phyloP scores from a whole-genome alignment of 2,113 vertebrate genomes.

The Erythrolamprus reginae region DNA sequence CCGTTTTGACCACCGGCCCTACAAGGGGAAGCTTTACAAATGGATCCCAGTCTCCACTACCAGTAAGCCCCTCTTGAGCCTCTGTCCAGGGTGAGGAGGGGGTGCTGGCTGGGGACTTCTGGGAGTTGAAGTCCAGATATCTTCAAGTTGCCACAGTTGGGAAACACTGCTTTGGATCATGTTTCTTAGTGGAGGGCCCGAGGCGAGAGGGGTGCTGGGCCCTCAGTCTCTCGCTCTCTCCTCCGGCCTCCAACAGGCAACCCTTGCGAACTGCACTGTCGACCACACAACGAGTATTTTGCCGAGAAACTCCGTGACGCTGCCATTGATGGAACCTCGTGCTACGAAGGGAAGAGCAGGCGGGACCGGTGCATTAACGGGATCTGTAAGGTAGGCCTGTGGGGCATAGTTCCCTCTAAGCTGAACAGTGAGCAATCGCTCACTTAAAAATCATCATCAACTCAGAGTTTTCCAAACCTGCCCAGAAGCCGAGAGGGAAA shows the following conservation, averaged over 20 bases:
- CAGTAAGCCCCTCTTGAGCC: conserved; percentile 64
- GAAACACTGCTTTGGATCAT: no score
- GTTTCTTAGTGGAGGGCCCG: no score
- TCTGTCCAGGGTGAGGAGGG: no score
- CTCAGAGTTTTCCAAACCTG: no score
- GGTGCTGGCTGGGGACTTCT: no score
- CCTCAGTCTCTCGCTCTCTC: not conserved
- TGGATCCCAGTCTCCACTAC: conserved; percentile 83
- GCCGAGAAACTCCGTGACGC: conserved; percentile 86
- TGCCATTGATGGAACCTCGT: conserved; percentile 84
- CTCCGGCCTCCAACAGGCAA: conserved; percentile 66
- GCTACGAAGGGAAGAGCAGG: conserved; percentile 75
- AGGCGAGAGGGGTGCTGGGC: not conserved
- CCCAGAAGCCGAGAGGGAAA: no score
- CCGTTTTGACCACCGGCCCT: conserved; percentile 79
- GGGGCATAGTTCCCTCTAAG: no score
- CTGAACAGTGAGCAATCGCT: no score
- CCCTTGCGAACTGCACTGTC: conserved; percentile 93
- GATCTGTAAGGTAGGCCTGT: conserved; percentile 86
- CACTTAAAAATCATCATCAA: no score
- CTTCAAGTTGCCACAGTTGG: no score
- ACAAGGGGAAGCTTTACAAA: conserved; percentile 83
- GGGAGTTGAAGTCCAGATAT: no score
- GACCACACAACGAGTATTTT: conserved; percentile 76
- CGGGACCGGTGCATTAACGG: conserved; percentile 89